Conservation (phyloP, 2,888 invertebrate genomes). For the Lapara coniferarum region DNA sequence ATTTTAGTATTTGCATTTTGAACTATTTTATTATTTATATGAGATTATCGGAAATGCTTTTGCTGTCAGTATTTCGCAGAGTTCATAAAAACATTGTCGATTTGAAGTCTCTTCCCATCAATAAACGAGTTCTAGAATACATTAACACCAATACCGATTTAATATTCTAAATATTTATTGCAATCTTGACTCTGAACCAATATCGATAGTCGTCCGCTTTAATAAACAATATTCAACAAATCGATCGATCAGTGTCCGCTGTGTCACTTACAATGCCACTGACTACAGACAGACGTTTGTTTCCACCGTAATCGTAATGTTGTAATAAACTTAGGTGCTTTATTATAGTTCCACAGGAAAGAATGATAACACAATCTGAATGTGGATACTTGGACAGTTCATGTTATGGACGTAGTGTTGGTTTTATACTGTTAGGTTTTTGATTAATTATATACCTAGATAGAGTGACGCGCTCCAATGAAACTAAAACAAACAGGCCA, state of each 20-base stretch:
- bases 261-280: slow-evolving; percentile 33
- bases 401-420: too few relatives aligned
- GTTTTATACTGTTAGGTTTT: neutral
- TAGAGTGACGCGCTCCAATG: too few relatives aligned
- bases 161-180: slow-evolving; percentile 23
- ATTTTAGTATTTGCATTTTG: too few relatives aligned
- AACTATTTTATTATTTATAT: too few relatives aligned
- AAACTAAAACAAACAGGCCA: too few relatives aligned
- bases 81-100: too few relatives aligned
- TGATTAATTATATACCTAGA: too few relatives aligned
- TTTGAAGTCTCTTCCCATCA: neutral
- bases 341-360: neutral
- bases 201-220: slow-evolving; percentile 42
- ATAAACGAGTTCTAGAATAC: neutral
- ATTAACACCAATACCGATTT: neutral
- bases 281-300: slow-evolving; percentile 29
- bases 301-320: slow-evolving; percentile 26
- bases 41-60: too few relatives aligned
- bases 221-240: slow-evolving; percentile 36
- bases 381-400: neutral
- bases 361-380: slow-evolving; percentile 7
- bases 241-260: slow-evolving; percentile 43
- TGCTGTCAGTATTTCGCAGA: too few relatives aligned
- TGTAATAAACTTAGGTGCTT: neutral
- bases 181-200: slow-evolving; percentile 32